Percentiles rank a stretch among this genome's conserved stretches.
phyloP scores from a whole-genome alignment of 1,140 invertebrate genomes.

The Drosophila ficusphila region DNA sequence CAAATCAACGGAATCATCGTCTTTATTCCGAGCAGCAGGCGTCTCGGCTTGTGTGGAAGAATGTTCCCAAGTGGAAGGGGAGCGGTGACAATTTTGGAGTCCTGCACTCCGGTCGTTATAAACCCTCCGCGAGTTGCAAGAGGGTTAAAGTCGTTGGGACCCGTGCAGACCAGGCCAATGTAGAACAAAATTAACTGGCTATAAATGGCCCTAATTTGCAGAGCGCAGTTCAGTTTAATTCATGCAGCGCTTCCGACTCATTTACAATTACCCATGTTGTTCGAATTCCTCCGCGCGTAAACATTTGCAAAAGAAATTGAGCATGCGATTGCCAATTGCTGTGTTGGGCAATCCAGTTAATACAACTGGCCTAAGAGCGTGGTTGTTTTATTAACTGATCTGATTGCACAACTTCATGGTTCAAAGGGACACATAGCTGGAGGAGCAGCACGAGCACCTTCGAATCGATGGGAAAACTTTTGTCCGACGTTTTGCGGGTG shows the following conservation, averaged over 20 bases:
- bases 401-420: background rate
- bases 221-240: background rate
- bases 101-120: constrained; percentile 1
- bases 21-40: constrained; percentile 71
- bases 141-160: background rate
- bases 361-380: constrained; percentile 4
- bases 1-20: constrained; percentile 80
- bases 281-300: constrained; percentile 2
- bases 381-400: background rate
- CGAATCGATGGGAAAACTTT: constrained; percentile 22
- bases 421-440: background rate
- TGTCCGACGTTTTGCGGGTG: constrained; percentile 24
- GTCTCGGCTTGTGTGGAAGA: constrained; percentile 25
- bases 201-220: background rate
- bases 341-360: constrained; percentile 1
- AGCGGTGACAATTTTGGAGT: constrained; percentile 9
- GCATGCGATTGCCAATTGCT: constrained; percentile 38
- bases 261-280: constrained; percentile 7
- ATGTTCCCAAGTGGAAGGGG: constrained; percentile 6
- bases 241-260: background rate
- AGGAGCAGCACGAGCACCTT: constrained; percentile 8
- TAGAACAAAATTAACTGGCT: background rate
- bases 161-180: background rate
- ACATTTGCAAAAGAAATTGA: constrained; percentile 43
- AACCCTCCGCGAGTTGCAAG: background rate